Conservation (phyloP, 2,888 invertebrate species). For the Spisula subtruncata region DNA sequence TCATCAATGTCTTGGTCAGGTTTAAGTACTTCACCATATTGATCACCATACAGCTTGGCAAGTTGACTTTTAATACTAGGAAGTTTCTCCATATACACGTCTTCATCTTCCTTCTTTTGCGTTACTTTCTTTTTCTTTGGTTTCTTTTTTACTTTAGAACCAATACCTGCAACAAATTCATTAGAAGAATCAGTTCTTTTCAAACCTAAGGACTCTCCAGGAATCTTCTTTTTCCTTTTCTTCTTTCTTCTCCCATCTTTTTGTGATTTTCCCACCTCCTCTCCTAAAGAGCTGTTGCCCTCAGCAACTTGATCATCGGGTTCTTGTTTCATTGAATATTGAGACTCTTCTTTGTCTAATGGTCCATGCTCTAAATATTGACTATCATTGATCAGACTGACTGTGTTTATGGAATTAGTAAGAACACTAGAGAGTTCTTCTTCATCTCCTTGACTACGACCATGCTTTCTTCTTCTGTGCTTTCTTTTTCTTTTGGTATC, state of each 20-base stretch:
- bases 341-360: neutral
- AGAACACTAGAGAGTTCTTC: neutral
- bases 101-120: constrained; percentile 25
- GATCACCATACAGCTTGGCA: constrained; percentile 51
- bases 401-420: neutral
- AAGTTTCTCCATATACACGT: constrained; percentile 53
- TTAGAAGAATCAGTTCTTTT: constrained; percentile 10
- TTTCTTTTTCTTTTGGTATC: constrained; percentile 1
- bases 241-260: neutral
- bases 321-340: neutral
- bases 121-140: neutral
- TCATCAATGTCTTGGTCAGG: neutral
- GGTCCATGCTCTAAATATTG: neutral
- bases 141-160: neutral
- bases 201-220: neutral
- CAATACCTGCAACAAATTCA: neutral
- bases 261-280: neutral
- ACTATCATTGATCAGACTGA: neutral
- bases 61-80: constrained; percentile 65
- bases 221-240: neutral
- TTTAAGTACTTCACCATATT: neutral
- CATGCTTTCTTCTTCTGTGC: constrained; percentile 6
- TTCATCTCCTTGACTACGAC: neutral
- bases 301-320: neutral
- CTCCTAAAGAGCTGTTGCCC: neutral